Percentiles rank a stretch among this genome's conserved stretches.
Conservation (phyloP, 2,113 vertebrate species). For the Kobus ellipsiprymnus region DNA sequence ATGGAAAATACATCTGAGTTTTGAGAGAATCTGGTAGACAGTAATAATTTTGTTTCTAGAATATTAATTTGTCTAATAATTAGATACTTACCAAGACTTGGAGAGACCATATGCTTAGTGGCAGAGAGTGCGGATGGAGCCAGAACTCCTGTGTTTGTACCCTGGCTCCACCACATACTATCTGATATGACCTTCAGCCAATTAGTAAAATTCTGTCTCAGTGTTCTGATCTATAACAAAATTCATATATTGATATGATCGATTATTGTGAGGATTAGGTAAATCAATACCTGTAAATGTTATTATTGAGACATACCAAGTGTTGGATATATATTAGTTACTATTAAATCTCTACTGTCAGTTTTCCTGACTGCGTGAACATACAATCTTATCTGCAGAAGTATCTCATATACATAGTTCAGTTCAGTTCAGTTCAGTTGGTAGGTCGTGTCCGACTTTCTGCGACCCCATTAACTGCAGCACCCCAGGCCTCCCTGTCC, state of each 20-base stretch:
- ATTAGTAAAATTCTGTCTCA: neutral
- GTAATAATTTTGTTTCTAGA: neutral
- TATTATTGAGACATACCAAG: neutral
- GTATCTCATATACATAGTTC: neutral
- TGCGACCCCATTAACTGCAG: rapidly evolving
- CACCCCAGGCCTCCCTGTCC: neutral
- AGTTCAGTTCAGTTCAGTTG: neutral
- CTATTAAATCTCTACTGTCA: neutral
- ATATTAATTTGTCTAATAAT: neutral
- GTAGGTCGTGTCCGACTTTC: rapidly evolving
- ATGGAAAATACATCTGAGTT: neutral
- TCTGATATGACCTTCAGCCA: neutral
- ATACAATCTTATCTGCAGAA: neutral
- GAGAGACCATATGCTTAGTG: neutral
- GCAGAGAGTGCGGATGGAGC: neutral
- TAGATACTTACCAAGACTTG: neutral
- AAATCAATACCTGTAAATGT: neutral
- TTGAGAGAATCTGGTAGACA: neutral
- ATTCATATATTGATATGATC: neutral
- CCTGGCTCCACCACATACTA: neutral
- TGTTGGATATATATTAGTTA: neutral
- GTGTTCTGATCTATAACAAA: neutral
- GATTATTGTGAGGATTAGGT: neutral
- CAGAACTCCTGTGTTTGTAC: neutral
- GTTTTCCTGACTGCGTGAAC: neutral